A percentile compares a stretch with the other conserved stretches of the same genome.
phyloP scores from a whole-genome alignment of 2,797 vertebrate species.

The Anguilla anguilla region DNA sequence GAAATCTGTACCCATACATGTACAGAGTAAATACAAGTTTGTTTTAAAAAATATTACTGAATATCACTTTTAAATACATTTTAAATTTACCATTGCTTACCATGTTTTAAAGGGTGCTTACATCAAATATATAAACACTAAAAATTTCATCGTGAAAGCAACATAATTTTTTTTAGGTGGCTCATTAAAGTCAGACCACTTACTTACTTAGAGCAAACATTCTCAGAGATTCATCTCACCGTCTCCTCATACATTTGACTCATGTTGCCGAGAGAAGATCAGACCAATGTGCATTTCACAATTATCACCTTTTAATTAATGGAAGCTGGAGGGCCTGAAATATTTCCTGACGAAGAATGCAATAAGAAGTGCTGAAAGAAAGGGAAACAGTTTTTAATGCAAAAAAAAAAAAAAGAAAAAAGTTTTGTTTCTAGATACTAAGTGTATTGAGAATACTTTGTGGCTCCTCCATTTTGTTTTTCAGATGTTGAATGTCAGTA shows the following conservation, averaged over 20 bases:
- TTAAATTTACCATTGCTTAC: background rate
- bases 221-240: background rate
- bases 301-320: conserved; percentile 40
- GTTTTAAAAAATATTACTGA: background rate
- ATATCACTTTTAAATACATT: background rate
- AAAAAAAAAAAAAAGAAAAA: background rate
- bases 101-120: background rate
- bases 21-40: background rate
- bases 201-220: background rate
- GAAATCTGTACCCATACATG: background rate
- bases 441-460: conserved; percentile 9
- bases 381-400: background rate
- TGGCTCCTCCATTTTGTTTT: background rate
- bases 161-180: background rate
- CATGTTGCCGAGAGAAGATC: background rate
- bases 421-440: background rate
- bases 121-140: background rate
- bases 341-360: background rate
- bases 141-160: background rate
- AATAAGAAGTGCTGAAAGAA: conserved; percentile 13
- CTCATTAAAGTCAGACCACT: background rate
- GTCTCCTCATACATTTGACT: background rate
- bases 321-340: conserved; percentile 16
- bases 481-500: background rate
- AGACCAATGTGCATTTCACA: conserved; percentile 23